phyloP scores from a whole-genome alignment of 2,888 invertebrate genomes.

The Chouioia cunea region DNA sequence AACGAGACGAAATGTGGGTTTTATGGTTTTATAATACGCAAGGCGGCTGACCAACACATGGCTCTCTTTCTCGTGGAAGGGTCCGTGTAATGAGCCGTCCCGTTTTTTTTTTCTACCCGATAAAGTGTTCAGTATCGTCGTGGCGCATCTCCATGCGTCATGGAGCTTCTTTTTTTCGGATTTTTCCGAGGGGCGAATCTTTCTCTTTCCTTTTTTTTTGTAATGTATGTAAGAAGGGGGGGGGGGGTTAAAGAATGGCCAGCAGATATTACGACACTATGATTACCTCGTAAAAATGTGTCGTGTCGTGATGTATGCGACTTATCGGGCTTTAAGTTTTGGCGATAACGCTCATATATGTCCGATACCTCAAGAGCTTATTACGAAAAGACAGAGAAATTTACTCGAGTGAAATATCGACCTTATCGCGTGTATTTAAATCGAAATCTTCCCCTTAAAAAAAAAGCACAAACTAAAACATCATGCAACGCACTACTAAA shows the following conservation, averaged over 20 bases:
- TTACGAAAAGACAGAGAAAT: no score
- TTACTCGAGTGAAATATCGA: no score
- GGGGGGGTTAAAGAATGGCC: conserved; percentile 18
- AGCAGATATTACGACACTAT: conserved; percentile 1
- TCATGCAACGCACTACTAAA: no score
- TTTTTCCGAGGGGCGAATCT: conserved; percentile 10
- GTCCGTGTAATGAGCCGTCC: conserved; percentile 64
- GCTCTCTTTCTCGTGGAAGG: conserved; percentile 51
- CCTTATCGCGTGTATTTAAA: no score
- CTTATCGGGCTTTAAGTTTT: neutral
- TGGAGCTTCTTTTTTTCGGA: conserved; percentile 16
- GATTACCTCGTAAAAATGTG: conserved; percentile 30
- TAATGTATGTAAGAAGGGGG: conserved; percentile 6
- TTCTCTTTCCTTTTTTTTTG: conserved; percentile 1
- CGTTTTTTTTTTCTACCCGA: neutral
- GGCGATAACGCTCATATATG: no score
- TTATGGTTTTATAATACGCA: conserved; percentile 67
- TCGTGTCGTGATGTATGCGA: neutral
- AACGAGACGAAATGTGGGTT: conserved; percentile 54
- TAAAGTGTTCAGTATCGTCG: conserved; percentile 47
- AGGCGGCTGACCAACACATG: conserved; percentile 61
- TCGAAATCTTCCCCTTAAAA: no score
- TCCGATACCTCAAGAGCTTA: no score
- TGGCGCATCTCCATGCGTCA: conserved; percentile 49
- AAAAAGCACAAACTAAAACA: no score